Conservation (phyloP, 64 coral and sea anemone genomes). For the Montipora efflorescens region DNA sequence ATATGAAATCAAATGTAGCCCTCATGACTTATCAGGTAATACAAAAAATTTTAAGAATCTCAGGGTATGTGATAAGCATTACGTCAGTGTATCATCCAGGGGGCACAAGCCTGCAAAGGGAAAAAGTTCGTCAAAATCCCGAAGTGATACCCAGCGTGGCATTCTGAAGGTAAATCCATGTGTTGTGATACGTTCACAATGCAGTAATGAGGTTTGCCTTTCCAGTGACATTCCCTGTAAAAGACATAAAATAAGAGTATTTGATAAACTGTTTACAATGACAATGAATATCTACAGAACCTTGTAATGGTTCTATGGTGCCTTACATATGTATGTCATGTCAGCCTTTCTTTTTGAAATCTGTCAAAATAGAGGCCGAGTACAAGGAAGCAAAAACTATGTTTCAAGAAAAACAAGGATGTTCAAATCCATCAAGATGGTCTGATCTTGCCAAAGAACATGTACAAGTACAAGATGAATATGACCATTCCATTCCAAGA, state of each 20-base stretch:
- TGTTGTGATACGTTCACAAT: slow-evolving; percentile 18
- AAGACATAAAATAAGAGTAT: slow-evolving; percentile 11
- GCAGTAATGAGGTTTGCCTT: not conserved
- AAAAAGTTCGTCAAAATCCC: not conserved
- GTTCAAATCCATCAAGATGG: not conserved
- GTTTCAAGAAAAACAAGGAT: too few relatives aligned
- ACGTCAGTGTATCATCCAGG: not conserved
- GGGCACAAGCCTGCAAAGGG: slow-evolving; percentile 14
- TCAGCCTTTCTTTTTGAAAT: too few relatives aligned
- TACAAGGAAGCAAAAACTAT: too few relatives aligned
- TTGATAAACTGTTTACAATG: not conserved
- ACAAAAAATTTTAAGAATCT: not conserved
- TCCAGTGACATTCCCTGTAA: slow-evolving; percentile 8
- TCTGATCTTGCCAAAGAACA: not conserved
- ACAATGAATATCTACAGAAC: not conserved
- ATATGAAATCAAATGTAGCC: not conserved
- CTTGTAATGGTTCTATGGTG: too few relatives aligned
- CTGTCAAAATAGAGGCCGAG: too few relatives aligned
- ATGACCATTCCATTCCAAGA: not conserved
- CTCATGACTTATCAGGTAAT: not conserved
- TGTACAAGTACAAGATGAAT: not conserved
- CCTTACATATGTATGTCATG: too few relatives aligned
- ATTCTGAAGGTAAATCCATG: not conserved
- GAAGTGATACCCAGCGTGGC: not conserved
- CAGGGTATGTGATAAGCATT: slow-evolving; percentile 24